Conservation (phyloP, 1,140 invertebrate genomes). For the Aphidius ervi region DNA sequence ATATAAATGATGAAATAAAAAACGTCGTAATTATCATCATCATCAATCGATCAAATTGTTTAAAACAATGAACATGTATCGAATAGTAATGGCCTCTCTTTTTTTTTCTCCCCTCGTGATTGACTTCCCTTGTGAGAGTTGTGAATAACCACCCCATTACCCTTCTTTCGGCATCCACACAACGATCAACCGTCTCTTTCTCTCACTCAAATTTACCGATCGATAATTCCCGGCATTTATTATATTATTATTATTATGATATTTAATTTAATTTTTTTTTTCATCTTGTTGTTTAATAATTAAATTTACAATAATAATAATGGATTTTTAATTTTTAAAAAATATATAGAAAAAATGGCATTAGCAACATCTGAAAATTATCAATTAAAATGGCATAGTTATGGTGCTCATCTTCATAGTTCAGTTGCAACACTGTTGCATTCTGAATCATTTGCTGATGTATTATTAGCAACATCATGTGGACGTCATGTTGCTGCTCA, state of each 20-base stretch:
- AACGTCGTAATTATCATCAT: no score
- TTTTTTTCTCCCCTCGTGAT: no score
- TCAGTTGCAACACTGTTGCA: conserved; percentile 74
- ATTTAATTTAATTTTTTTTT: not conserved
- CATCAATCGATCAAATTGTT: no score
- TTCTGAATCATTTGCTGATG: conserved; percentile 79
- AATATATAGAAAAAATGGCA: conserved; percentile 44
- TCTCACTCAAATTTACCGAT: no score
- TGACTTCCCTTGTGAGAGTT: no score
- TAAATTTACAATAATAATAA: conserved; percentile 2
- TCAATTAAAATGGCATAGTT: conserved; percentile 82
- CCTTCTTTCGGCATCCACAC: no score
- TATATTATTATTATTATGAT: not conserved
- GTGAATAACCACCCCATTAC: no score
- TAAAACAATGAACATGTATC: no score
- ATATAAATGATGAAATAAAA: no score
- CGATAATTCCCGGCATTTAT: not conserved
- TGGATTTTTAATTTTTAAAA: conserved; percentile 4
- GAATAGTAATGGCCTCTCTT: no score
- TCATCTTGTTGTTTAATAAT: no score
- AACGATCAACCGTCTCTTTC: no score
- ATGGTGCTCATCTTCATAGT: conserved; percentile 72
- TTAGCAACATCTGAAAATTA: conserved; percentile 67
- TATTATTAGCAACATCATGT: conserved; percentile 75
- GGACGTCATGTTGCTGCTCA: conserved; percentile 79